phyloP scores from a whole-genome alignment of 2,888 invertebrate species.

The Eueremaeus valkanovi region DNA sequence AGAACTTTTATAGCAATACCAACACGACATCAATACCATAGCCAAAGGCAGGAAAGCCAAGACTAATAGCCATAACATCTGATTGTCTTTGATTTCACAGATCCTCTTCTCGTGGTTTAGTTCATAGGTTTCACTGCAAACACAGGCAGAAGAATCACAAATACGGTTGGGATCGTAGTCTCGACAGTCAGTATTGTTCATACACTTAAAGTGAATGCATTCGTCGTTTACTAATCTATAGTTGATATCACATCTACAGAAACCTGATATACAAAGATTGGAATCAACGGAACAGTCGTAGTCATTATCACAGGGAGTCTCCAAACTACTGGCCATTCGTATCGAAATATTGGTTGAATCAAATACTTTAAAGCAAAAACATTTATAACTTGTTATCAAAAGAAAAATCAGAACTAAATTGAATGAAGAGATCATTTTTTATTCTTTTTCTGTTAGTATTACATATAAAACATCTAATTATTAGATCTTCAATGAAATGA shows the following conservation, averaged over 20 bases:
- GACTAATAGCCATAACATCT: conserved; percentile 16
- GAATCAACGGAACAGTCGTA: not conserved
- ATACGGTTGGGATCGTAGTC: not conserved
- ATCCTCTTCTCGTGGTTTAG: not conserved
- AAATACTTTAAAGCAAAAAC: not conserved
- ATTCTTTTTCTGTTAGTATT: not conserved
- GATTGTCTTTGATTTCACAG: not conserved
- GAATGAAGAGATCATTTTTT: conserved; percentile 7
- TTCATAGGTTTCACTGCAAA: not conserved
- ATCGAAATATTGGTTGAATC: not conserved
- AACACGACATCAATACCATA: conserved; percentile 7
- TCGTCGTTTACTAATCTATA: not conserved
- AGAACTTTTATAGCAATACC: conserved; percentile 6
- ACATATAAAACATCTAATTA: too few species aligned
- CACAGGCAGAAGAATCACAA: not conserved
- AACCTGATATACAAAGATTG: not conserved
- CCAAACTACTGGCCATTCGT: not conserved
- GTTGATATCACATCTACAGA: not conserved
- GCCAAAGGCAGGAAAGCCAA: conserved; percentile 3
- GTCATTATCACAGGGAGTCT: not conserved
- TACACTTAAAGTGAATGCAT: not conserved
- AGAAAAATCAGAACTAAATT: conserved; percentile 1
- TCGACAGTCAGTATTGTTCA: not conserved
- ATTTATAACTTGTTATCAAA: not conserved
- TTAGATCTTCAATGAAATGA: too few species aligned